Evolutionary conservation across 2,113 vertebrate genomes (phyloP).

Genomic region (Myrmophylax atrothorax): DNA sequence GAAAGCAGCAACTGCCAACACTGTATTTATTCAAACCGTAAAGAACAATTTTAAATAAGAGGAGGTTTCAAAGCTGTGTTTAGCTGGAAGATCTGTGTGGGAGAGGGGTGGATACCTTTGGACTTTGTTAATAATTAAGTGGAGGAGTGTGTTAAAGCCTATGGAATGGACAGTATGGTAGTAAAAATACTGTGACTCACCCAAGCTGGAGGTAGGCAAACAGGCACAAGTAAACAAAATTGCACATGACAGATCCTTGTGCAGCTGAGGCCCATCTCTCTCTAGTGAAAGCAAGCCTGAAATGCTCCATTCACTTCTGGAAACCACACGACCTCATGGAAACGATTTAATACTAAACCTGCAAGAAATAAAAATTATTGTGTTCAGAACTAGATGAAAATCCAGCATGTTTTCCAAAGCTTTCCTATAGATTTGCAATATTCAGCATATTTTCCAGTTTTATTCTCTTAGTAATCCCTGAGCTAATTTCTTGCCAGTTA

Average conservation of each 20-base stretch:
- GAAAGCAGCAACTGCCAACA: background rate
- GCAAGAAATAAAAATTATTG: background rate
- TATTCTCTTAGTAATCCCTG: background rate
- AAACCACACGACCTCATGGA: background rate
- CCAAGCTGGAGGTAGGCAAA: conserved; percentile 40
- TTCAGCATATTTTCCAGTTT: background rate
- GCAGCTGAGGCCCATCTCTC: background rate
- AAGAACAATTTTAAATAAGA: conserved; percentile 36
- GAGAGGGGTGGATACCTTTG: conserved; percentile 63
- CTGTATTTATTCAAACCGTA: conserved; percentile 25
- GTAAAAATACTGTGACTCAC: conserved; percentile 56
- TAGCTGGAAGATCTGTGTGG: conserved; percentile 57
- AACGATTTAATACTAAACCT: background rate
- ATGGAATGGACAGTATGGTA: conserved; percentile 40
- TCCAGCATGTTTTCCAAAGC: background rate
- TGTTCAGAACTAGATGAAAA: background rate
- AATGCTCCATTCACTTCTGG: background rate
- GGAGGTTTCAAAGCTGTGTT: conserved; percentile 29
- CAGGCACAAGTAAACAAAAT: conserved; percentile 50
- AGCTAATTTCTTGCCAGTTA: background rate
- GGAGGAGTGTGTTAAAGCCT: conserved; percentile 40
- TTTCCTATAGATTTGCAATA: background rate
- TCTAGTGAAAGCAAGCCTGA: background rate
- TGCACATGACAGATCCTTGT: background rate
- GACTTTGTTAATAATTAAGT: conserved; percentile 64